phyloP scores from a whole-genome alignment of 92 coral and sea anemone genomes.

The Phenganax subtilis region DNA sequence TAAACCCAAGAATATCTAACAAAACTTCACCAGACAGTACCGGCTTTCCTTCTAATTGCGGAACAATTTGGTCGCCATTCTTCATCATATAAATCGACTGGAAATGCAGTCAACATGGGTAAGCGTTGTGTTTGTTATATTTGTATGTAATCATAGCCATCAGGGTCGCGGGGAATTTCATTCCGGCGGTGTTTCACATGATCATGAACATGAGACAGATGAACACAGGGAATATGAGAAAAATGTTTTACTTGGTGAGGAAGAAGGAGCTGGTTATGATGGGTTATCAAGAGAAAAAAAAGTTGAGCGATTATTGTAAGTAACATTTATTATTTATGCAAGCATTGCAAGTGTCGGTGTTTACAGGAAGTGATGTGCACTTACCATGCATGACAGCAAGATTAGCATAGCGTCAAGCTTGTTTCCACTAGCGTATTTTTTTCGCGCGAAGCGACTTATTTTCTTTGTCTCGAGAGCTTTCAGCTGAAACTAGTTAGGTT shows the following conservation, averaged over 20 bases:
- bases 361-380: too few relatives aligned
- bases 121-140: neutral
- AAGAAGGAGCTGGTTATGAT: slow-evolving; percentile 45
- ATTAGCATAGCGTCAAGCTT: too few relatives aligned
- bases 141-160: slow-evolving; percentile 4
- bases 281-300: slow-evolving; percentile 41
- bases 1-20: neutral
- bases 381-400: too few relatives aligned
- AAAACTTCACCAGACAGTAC: neutral
- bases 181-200: slow-evolving; percentile 18
- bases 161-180: neutral
- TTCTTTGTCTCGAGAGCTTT: too few relatives aligned
- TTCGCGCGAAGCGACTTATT: too few relatives aligned
- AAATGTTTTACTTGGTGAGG: slow-evolving; percentile 50
- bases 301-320: slow-evolving; percentile 47
- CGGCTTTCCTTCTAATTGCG: neutral
- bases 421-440: too few relatives aligned
- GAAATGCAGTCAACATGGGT: slow-evolving; percentile 1
- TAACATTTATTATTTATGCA: neutral
- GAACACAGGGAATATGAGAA: slow-evolving; percentile 51
- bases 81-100: neutral
- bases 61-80: neutral
- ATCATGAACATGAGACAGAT: slow-evolving; percentile 42
- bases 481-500: too few relatives aligned
- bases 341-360: neutral